Evolutionary conservation across 2,797 vertebrate genomes (phyloP), one percentile per base, ranked within the genome.

Genomic region (Pseudotriccus pelzelni): DNA sequence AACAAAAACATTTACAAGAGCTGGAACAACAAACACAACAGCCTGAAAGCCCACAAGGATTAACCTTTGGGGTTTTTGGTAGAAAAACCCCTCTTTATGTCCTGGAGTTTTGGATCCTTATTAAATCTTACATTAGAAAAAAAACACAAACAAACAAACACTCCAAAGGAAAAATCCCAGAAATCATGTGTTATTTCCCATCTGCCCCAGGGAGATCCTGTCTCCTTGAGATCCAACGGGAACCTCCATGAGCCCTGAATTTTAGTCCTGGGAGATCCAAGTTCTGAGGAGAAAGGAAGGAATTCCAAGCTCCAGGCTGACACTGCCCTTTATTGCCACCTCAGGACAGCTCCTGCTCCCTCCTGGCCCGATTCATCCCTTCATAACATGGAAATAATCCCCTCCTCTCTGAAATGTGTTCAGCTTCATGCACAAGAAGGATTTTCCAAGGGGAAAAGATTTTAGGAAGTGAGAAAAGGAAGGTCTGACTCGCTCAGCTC

Each of bases 211-310:
- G 46, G 83, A 80, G 43, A 87, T 59, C 62, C 62, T 86, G 84
- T 92, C 91, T 95, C 95, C 93, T 86, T 92, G 78, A 89, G 79
- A 88, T 81, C 84, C 94, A 92, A 86, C 68, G 86, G 86, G 88
- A 96, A 94, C 92, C 80, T 95, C 92, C 95, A 96, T 84, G 94
- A 94, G 84, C 93, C 94, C 85, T 12, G 70, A 86, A 93, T 94
- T 95, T 62, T 72, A 85, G 83, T 96, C 83, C 88, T 18, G 47
- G 12, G 52, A 81, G 69, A 27, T 41, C 24, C 4, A 63, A 47
- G 32, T 23, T 15, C n/a, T 11, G 6, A 69, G 22, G 4, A 59
- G 12, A n/a, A 52, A n/a, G 43, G 23, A 10, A 23, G 28, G 41
- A 50, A 34, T 16, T 34, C n/a, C 47, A 5, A 2, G 24, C 28